Evolutionary conservation across 1,140 invertebrate species (phyloP).

Genomic region (Drosophila auraria): DNA sequence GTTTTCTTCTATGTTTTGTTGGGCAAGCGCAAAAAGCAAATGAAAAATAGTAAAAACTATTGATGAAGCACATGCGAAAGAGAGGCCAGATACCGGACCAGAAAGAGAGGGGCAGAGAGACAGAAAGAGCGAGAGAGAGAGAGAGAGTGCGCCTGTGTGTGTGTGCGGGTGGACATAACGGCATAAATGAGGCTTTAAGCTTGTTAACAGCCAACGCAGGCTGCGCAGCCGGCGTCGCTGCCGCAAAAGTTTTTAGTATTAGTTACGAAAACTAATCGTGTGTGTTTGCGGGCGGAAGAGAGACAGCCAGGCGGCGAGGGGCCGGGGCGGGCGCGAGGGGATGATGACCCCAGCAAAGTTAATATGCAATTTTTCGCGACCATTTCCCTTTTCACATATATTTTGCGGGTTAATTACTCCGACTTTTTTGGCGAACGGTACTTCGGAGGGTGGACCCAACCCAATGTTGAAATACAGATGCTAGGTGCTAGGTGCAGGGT

Average conservation of each 20-base stretch:
- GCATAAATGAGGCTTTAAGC: conserved; percentile 83
- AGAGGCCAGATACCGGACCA: conserved; percentile 27
- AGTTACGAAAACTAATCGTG: conserved; percentile 51
- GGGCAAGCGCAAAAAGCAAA: conserved; percentile 49
- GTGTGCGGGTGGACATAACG: conserved; percentile 69
- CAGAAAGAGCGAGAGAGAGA: conserved; percentile 11
- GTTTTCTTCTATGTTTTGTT: conserved; percentile 10
- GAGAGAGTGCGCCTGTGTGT: conserved; percentile 19
- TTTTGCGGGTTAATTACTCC: conserved; percentile 47
- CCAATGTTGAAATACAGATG: not conserved
- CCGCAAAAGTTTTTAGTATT: conserved; percentile 52
- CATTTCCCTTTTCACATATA: conserved; percentile 37
- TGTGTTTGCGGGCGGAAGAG: conserved; percentile 10
- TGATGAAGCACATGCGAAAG: conserved; percentile 81
- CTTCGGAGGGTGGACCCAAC: conserved; percentile 5
- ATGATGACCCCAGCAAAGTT: conserved; percentile 36
- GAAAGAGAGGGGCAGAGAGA: conserved; percentile 27
- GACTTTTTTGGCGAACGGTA: conserved; percentile 3
- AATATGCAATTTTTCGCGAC: conserved; percentile 46
- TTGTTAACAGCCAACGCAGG: conserved; percentile 63
- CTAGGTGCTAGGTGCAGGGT: not conserved
- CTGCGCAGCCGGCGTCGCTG: conserved; percentile 17
- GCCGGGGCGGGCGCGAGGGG: not conserved
- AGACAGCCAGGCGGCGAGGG: too few relatives aligned
- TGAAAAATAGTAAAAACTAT: conserved; percentile 78